Evolutionary conservation across 2,113 vertebrate species (phyloP).

Genomic region (Pygoscelis antarcticus): DNA sequence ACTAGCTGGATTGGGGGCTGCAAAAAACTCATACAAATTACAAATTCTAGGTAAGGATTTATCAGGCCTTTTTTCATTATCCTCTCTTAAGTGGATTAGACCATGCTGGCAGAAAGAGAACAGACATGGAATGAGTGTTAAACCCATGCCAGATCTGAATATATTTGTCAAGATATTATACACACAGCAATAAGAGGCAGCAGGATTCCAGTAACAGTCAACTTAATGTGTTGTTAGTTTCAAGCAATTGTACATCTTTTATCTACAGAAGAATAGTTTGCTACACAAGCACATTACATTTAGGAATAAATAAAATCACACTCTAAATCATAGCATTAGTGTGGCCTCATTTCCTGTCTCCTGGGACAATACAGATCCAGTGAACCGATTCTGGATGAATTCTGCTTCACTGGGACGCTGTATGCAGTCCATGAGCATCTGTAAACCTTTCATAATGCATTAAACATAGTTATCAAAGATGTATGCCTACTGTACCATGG

Average conservation of each 20-base stretch:
- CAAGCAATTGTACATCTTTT: neutral
- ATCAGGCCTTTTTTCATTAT: conserved; percentile 27
- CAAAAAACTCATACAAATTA: neutral
- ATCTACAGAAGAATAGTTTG: neutral
- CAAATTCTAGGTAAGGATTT: neutral
- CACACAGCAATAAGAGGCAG: conserved; percentile 1
- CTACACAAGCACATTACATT: neutral
- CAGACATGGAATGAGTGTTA: neutral
- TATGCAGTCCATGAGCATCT: neutral
- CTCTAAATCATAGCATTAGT: neutral
- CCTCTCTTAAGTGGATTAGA: conserved; percentile 36
- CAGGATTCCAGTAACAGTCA: conserved; percentile 15
- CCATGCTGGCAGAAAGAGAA: neutral
- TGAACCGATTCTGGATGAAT: conserved; percentile 6
- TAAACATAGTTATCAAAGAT: neutral
- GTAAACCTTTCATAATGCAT: neutral
- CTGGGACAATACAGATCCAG: neutral
- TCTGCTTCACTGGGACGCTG: neutral
- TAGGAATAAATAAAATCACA: conserved; percentile 41
- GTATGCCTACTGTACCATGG: neutral
- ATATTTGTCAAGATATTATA: conserved; percentile 14
- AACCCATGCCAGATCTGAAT: neutral
- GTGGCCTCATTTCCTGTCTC: neutral
- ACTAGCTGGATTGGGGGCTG: neutral
- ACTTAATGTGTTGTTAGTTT: conserved; percentile 15